Base-by-base conservation (phyloP, 2,888 invertebrate species). In the Perizoma affinitatum region DNA sequence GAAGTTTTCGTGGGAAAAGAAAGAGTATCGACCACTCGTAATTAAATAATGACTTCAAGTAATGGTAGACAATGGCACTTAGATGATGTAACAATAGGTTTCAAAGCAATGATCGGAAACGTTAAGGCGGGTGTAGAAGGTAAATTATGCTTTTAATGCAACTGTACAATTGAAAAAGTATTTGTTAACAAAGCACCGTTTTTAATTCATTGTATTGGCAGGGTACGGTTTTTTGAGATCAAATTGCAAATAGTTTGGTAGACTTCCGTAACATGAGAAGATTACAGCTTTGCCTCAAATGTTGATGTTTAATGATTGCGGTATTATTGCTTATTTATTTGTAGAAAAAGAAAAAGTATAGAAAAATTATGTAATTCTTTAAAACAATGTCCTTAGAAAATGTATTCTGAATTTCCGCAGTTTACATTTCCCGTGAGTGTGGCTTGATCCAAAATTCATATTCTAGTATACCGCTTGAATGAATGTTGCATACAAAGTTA, bases 11-110 rank as follows among this genome's bases (percentile, higher is more conserved):
- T 67, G 65, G 59, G 65, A 70, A 69, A 63, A 54, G 61, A 58
- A 67, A 60, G 57, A 67, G 57, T 56, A 49, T 56, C 54, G 48
- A 51, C 60, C 54, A 43, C 47, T 58, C 54, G 44, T 65, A 66
- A 67, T 67, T 58, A 65, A 64, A 65, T 65, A 68, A 67, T 67
- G 67, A 60, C 55, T 60, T 58, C 56, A 45, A 61, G 54, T 61
- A 65, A 67, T 65, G 61, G 66, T 58, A 56, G 65, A 70, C 56
- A 66, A 57, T 38, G 40, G 52, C 66, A 69, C 66, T 66, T 66
- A 65, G 55, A 41, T 70, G 68, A 66, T 56, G 68, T 61, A 70
- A 69, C 63, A 63, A 63, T 67, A 43, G 40, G 54, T 67, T 10
- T 57, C 53, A 34, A n/a, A n/a, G n/a, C n/a, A n/a, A 43, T 46